phyloP scores from a whole-genome alignment of 2,113 vertebrate species.

The Ptychochromis oligacanthus region DNA sequence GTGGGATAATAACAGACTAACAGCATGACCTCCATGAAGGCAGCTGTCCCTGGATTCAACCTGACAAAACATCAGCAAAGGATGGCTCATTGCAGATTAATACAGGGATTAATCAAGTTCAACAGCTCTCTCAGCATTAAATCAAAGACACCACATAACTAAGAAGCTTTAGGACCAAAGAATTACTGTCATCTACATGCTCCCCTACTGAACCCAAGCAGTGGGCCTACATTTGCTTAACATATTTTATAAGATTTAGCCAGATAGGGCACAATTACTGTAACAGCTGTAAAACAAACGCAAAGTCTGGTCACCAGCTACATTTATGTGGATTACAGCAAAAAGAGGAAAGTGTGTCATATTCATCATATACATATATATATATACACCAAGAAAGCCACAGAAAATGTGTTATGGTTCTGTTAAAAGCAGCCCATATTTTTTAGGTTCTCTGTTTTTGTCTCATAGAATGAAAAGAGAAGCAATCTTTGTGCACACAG shows the following conservation, averaged over 20 bases:
- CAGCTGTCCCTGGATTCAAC: constrained; percentile 46
- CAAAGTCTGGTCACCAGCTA: background rate
- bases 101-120: constrained; percentile 66
- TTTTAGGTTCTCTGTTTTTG: background rate
- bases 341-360: background rate
- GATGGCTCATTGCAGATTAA: constrained; percentile 69
- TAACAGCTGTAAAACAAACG: background rate
- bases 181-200: constrained; percentile 27
- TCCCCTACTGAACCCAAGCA: constrained; percentile 3
- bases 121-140: constrained; percentile 68
- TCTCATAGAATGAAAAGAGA: background rate
- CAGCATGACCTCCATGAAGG: constrained; percentile 14
- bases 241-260: background rate
- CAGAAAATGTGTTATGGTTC: background rate
- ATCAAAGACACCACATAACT: constrained; percentile 60
- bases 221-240: background rate
- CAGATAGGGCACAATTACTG: background rate
- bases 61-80: constrained; percentile 54
- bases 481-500: background rate
- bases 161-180: constrained; percentile 66
- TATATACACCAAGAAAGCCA: background rate
- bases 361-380: background rate
- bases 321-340: background rate
- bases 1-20: constrained; percentile 5
- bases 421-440: background rate